Conservation (phyloP, 1,140 invertebrate species). For the Branchinecta lindahli region DNA sequence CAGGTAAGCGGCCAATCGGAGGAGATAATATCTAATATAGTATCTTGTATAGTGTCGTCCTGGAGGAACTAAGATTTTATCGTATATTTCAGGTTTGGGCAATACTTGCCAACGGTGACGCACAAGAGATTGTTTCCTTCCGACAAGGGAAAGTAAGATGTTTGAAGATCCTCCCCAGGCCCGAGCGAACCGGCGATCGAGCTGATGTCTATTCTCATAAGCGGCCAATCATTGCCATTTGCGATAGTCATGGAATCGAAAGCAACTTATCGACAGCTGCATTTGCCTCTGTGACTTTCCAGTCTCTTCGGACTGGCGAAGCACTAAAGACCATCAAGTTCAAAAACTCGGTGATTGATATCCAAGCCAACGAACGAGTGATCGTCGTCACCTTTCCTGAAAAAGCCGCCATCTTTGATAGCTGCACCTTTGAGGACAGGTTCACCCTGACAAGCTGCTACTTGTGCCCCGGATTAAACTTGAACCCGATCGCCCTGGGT, state of each 20-base stretch:
- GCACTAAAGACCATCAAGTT: conserved; percentile 83
- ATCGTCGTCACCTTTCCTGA: conserved; percentile 76
- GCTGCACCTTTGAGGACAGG: conserved; percentile 65
- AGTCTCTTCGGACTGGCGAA: conserved; percentile 75
- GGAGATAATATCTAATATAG: too few relatives aligned
- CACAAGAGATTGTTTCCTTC: conserved; percentile 77
- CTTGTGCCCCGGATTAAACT: conserved; percentile 61
- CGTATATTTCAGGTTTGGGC: conserved; percentile 45
- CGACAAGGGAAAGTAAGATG: conserved; percentile 67
- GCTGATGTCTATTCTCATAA: conserved; percentile 49
- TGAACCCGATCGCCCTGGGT: conserved; percentile 80
- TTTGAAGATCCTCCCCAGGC: conserved; percentile 63
- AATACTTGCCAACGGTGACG: conserved; percentile 64
- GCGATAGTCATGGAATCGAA: conserved; percentile 42
- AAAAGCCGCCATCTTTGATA: conserved; percentile 78
- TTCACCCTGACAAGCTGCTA: conserved; percentile 77
- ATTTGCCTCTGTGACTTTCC: conserved; percentile 71
- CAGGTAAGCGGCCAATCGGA: too few relatives aligned
- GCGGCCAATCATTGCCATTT: conserved; percentile 69
- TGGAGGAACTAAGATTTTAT: too few relatives aligned
- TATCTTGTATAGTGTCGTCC: too few relatives aligned
- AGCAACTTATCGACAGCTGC: conserved; percentile 51
- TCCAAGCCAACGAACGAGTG: conserved; percentile 62
- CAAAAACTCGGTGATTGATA: conserved; percentile 71
- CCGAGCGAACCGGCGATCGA: conserved; percentile 35